Percentiles rank a stretch among this genome's conserved stretches.
Conservation (phyloP, 2,888 invertebrate genomes). For the Caenorhabditis sp. region DNA sequence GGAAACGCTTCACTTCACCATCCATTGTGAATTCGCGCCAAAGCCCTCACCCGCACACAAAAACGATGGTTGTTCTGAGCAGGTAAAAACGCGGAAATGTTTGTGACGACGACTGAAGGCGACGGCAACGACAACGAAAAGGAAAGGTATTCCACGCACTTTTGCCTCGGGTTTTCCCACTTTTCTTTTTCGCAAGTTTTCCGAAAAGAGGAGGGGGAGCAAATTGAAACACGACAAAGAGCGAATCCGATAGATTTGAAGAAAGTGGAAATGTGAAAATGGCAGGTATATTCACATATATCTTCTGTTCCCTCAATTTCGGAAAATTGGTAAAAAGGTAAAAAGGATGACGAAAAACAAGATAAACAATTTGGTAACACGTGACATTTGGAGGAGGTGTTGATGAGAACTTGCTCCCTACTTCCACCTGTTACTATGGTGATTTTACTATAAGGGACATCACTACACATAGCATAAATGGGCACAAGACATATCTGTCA, state of each 20-base stretch:
- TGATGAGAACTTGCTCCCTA: constrained; percentile 19
- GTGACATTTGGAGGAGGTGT: too few relatives aligned
- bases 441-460: neutral
- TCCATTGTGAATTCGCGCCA: constrained; percentile 45
- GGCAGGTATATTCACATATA: too few relatives aligned
- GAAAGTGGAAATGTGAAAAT: too few relatives aligned
- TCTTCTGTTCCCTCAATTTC: too few relatives aligned
- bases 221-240: too few relatives aligned
- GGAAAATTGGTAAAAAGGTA: too few relatives aligned
- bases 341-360: constrained; percentile 8
- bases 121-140: constrained; percentile 2
- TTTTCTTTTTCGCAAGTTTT: constrained; percentile 5
- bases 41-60: constrained; percentile 44
- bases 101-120: constrained; percentile 28
- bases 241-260: neutral
- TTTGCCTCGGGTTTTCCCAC: constrained; percentile 20
- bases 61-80: constrained; percentile 40
- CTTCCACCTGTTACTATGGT: constrained; percentile 19
- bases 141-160: constrained; percentile 60
- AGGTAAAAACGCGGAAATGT: constrained; percentile 23
- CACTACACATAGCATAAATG: constrained; percentile 20
- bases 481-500: constrained; percentile 7
- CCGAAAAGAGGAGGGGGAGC: constrained; percentile 9
- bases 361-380: too few relatives aligned
- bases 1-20: constrained; percentile 50